Evolutionary conservation across 2,888 invertebrate genomes (phyloP), one percentile per base, ranked within the genome.

Genomic region (Laothoe populi): DNA sequence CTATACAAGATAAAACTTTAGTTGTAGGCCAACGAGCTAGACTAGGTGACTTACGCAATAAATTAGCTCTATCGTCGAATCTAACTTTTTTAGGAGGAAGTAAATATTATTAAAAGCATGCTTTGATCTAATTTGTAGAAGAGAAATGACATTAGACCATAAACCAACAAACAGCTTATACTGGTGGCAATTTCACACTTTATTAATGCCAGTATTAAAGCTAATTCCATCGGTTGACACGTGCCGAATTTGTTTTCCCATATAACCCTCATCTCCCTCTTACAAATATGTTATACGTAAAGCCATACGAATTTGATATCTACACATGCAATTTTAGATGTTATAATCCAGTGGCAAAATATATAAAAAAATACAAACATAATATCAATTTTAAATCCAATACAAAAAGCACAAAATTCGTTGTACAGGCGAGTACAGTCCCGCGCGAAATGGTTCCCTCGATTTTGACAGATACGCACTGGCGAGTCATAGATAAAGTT

Each of bases 151-250:
- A 80, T 86, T 86, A 86, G 84, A 81, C 73, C 78, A 88, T 91
- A 90, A 89, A 88, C 90, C 86, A 90, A 88, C 89, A 88, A 91
- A 90, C 87, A 90, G 73, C 70, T 73, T 61, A 78, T 74, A 83
- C 75, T 82, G 87, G 90, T 90, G 83, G 86, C 91, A 92, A 93
- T 93, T 93, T 92, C 92, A 92, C 92, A 92, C 92, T 92, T 92
- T 92, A 92, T 92, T 92, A 92, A 90, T 90, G 88, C 86, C 87
- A 91, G 92, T 90, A 92, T 92, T 92, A 92, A 80, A 77, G 86
- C 90, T 91, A 91, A 92, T 91, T 90, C 90, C 89, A 80, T 83
- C 86, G 84, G 79, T 84, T 82, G 91, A 87, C 92, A 92, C 92
- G 92, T 90, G 92, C 88, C 90, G 84, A 90, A 87, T 90, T 89